Conservation (phyloP, 2,113 vertebrate species). For the Melierax canorus region DNA sequence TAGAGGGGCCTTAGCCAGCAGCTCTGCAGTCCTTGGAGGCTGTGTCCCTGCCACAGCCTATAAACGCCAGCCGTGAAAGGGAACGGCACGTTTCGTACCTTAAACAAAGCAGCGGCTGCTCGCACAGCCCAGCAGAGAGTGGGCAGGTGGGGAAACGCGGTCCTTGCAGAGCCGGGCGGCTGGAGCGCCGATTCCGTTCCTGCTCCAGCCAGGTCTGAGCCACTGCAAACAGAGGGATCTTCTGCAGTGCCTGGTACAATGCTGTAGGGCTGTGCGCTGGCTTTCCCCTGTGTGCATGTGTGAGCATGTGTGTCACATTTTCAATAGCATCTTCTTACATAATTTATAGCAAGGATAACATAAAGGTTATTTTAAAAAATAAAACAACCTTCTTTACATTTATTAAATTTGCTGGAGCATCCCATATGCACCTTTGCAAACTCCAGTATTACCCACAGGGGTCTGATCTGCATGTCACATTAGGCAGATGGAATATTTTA, state of each 20-base stretch:
- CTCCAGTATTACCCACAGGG: conserved; percentile 46
- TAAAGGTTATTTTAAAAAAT: conserved; percentile 63
- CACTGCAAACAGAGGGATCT: fast-evolving
- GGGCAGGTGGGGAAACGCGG: fast-evolving
- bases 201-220: neutral
- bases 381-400: conserved; percentile 53
- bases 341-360: conserved; percentile 43
- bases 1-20: neutral
- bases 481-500: conserved; percentile 67
- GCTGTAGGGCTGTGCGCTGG: neutral
- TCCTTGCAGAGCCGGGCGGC: too few species aligned
- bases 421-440: conserved; percentile 45
- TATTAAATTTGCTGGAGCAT: conserved; percentile 61
- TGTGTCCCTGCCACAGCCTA: neutral
- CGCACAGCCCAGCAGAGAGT: neutral
- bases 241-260: neutral
- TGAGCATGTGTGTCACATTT: neutral
- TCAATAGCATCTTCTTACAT: conserved; percentile 22
- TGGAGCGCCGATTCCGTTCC: fast-evolving
- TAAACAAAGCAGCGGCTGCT: fast-evolving
- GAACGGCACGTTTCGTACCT: fast-evolving
- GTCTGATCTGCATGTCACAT: conserved; percentile 62
- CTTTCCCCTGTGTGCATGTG: neutral
- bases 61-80: too few species aligned
- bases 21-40: neutral